Base-by-base conservation (phyloP, 1,140 invertebrate genomes). In the Macrocentrus cingulum region DNA sequence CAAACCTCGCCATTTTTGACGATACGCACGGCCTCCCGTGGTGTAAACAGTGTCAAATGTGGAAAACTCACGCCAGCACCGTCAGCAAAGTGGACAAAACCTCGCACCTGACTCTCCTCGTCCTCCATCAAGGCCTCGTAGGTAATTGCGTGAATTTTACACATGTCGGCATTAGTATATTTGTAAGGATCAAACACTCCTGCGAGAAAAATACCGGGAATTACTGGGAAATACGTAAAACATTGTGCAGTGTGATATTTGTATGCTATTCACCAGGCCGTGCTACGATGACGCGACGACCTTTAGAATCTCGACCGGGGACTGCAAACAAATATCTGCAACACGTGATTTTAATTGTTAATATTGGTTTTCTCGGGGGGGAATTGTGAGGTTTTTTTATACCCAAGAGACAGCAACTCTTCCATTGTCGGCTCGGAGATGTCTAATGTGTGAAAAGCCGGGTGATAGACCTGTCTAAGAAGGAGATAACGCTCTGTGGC, bases 111-210 rank as follows among this genome's bases (percentile, higher is more conserved):
- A 67, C 83, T 87, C 60, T 91, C 87, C 70, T 94, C 91, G 65
- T 92, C 88, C 69, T 91, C 89, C 84, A 92, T 86, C 13, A 92
- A 63, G 1, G 87, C 84, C 69, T 94, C 91, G 68, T 91, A 91
- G 9, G 87, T 86, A 18, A 91, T 85, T 2, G 84, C 88, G 70
- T 91, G 88, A 0, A 91, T 84, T 46, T 88, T 84, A 69, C 89
- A 89, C 85, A 92, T 90, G 64, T 91, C 88, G 15, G 83, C 87
- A 66, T 90, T 90, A 0, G 86, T 88, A 67, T 86, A 90, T 68
- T 87, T 87, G 64, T 89, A 85, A 0, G 90, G 85, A 77, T 92
- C 88, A 74, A 92, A 91, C n/a, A 89, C 88, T 62, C 89, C 87
- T 88, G 74, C 1, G 64, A 66, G 11, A 48, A 45, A 13, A 60